A percentile compares a stretch with the other conserved stretches of the same genome.
Conservation (phyloP, 1,140 invertebrate species). For the Thaumatotibia leucotreta region DNA sequence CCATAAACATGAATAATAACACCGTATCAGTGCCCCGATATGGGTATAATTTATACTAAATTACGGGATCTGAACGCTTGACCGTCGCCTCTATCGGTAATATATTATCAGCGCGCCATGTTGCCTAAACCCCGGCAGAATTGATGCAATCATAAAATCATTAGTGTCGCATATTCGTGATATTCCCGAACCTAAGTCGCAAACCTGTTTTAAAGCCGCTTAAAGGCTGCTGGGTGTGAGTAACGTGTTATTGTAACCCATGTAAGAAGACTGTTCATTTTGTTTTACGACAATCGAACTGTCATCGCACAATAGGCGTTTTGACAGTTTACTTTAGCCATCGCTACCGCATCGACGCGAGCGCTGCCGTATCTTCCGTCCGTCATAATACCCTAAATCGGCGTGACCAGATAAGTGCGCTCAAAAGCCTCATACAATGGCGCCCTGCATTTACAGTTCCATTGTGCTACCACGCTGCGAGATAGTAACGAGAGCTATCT, state of each 20-base stretch:
- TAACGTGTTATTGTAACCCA: background rate
- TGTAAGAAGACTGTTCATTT: slow-evolving; percentile 14
- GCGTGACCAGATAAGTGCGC: slow-evolving; percentile 36
- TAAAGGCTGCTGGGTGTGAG: background rate
- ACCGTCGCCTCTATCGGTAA: background rate
- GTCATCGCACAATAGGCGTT: slow-evolving; percentile 18
- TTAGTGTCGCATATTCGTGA: background rate
- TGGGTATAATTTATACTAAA: slow-evolving; percentile 13
- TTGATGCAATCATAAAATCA: slow-evolving; percentile 5
- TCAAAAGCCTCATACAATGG: slow-evolving; percentile 38
- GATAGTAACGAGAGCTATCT: slow-evolving; percentile 42
- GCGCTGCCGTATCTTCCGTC: slow-evolving; percentile 22
- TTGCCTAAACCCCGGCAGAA: background rate
- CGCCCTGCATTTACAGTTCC: slow-evolving; percentile 51
- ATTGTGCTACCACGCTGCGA: slow-evolving; percentile 34
- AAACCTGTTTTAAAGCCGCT: background rate
- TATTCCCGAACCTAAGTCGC: background rate
- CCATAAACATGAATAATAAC: slow-evolving; percentile 29
- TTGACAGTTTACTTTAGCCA: slow-evolving; percentile 18
- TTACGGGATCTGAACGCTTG: slow-evolving; percentile 9
- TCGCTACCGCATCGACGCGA: slow-evolving; percentile 7
- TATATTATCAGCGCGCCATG: slow-evolving; percentile 3
- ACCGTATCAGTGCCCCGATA: slow-evolving; percentile 16
- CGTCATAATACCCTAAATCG: slow-evolving; percentile 33
- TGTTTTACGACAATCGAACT: slow-evolving; percentile 13